phyloP scores from a whole-genome alignment of 2,888 invertebrate genomes.

The Pterostichus madidus region DNA sequence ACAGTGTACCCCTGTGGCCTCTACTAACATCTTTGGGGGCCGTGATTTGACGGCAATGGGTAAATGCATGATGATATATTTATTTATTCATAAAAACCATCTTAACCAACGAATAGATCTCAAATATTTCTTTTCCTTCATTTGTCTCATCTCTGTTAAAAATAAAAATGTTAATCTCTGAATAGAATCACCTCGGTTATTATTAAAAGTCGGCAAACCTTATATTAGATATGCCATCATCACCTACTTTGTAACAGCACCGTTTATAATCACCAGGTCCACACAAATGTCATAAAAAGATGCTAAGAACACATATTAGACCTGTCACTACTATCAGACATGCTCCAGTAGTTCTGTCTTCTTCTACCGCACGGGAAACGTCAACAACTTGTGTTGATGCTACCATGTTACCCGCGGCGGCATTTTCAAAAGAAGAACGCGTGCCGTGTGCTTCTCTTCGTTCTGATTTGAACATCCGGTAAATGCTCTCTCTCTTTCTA shows the following conservation, averaged over 20 bases:
- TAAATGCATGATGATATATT: no score
- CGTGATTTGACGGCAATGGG: no score
- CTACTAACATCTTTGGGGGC: no score
- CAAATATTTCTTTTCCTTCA: background rate
- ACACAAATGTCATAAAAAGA: constrained; percentile 71
- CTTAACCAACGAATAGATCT: background rate
- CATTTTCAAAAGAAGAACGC: constrained; percentile 47
- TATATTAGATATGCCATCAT: constrained; percentile 68
- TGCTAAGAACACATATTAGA: constrained; percentile 73
- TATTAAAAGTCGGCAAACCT: constrained; percentile 31
- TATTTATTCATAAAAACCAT: no score
- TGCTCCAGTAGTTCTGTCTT: background rate
- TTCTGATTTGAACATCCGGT: constrained; percentile 54
- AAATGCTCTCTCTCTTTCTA: background rate
- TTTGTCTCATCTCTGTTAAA: background rate
- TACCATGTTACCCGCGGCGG: constrained; percentile 36
- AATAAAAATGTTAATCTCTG: background rate
- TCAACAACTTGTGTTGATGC: constrained; percentile 5
- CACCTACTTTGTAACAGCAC: constrained; percentile 70
- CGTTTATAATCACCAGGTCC: constrained; percentile 72
- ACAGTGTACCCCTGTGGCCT: no score
- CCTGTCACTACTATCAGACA: constrained; percentile 71
- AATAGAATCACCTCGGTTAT: constrained; percentile 5
- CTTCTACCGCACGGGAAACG: background rate
- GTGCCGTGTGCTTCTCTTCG: constrained; percentile 24